phyloP scores from a whole-genome alignment of 2,888 invertebrate species.

The Leptarthrus brevirostris region DNA sequence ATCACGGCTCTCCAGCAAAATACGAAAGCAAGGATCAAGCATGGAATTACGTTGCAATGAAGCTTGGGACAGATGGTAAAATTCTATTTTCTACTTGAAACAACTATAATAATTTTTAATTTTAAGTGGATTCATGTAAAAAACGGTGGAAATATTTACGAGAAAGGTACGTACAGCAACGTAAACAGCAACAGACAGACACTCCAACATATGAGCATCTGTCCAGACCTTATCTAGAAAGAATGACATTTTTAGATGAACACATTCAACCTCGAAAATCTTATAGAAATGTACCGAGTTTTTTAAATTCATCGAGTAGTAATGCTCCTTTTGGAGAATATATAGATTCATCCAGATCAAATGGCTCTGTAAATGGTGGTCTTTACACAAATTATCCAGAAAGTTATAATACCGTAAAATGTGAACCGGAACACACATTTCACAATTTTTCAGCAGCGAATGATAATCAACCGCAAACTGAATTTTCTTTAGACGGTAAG shows the following conservation, averaged over 20 bases:
- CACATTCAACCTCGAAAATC: constrained; percentile 67
- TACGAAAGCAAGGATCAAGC: constrained; percentile 66
- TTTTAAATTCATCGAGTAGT: too few relatives aligned
- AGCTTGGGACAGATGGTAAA: constrained; percentile 65
- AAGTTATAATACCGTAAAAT: constrained; percentile 44
- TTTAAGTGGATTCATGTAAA: constrained; percentile 67
- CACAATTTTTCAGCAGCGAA: constrained; percentile 63
- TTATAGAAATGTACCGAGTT: constrained; percentile 64
- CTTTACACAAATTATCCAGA: constrained; percentile 30
- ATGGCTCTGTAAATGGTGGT: constrained; percentile 59
- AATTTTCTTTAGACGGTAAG: not conserved
- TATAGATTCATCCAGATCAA: constrained; percentile 64
- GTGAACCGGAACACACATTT: constrained; percentile 58
- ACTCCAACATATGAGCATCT: constrained; percentile 66
- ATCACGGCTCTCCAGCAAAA: constrained; percentile 57
- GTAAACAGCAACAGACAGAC: constrained; percentile 66
- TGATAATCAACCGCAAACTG: constrained; percentile 52
- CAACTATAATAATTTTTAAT: constrained; percentile 56
- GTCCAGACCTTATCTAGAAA: constrained; percentile 66
- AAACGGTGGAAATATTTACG: constrained; percentile 67
- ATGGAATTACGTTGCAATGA: constrained; percentile 64
- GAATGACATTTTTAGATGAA: constrained; percentile 67
- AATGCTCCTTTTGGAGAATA: constrained; percentile 63
- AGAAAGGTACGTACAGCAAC: constrained; percentile 66
- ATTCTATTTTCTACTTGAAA: not conserved